phyloP scores from a whole-genome alignment of 1,140 invertebrate species.

The Sesamia nonagrioides region DNA sequence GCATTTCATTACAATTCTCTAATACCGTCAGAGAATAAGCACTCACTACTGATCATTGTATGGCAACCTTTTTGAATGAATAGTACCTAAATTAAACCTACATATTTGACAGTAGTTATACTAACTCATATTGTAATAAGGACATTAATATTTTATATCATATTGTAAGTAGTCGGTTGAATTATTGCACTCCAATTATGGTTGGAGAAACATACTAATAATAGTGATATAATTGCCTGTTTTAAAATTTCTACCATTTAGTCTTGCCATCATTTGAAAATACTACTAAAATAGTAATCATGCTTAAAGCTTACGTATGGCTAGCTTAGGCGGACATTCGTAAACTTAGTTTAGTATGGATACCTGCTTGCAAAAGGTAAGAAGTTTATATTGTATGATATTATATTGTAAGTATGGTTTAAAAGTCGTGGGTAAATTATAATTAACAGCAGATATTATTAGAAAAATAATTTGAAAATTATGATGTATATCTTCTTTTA shows the following conservation, averaged over 20 bases:
- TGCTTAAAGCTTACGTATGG: conserved; percentile 60
- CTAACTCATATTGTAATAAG: no score
- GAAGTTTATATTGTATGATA: conserved; percentile 24
- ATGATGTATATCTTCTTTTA: no score
- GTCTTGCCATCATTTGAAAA: conserved; percentile 49
- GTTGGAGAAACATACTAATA: neutral
- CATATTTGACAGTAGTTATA: no score
- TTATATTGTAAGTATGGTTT: conserved; percentile 25
- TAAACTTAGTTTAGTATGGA: conserved; percentile 41
- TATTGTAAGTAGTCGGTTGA: no score
- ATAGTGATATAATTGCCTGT: conserved; percentile 30
- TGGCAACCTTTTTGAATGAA: no score
- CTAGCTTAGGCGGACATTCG: conserved; percentile 48
- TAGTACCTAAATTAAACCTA: no score
- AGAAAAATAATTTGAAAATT: no score
- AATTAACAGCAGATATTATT: neutral
- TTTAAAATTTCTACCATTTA: conserved; percentile 23
- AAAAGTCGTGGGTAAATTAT: neutral
- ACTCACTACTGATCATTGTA: no score
- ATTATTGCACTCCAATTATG: neutral
- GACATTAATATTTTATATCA: no score
- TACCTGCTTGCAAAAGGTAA: conserved; percentile 52
- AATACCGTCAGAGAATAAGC: no score
- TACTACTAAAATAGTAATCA: conserved; percentile 58
- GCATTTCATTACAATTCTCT: no score